phyloP scores from a whole-genome alignment of 2,113 vertebrate genomes.

The Porphyrio hochstetteri region DNA sequence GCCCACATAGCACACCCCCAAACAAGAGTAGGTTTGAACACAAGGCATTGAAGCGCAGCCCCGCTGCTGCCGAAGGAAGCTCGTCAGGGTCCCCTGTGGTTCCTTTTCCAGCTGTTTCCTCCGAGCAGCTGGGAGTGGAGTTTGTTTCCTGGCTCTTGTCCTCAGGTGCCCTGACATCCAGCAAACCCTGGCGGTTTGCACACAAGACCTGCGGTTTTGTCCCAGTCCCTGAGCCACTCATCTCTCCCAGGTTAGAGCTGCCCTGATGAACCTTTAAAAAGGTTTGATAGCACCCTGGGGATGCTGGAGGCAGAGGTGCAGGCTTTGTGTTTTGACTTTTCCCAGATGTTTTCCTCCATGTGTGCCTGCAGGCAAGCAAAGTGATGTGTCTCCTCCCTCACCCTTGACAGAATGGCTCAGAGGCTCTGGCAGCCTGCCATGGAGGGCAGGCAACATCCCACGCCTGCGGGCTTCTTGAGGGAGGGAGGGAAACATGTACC shows the following conservation, averaged over 20 bases:
- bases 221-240: background rate
- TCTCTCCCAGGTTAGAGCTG: background rate
- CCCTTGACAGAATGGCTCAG: background rate
- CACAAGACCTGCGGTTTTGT: background rate
- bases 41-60: rapidly evolving
- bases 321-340: background rate
- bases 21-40: background rate
- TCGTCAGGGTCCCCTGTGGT: background rate
- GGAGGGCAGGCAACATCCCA: background rate
- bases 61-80: background rate
- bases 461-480: background rate
- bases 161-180: background rate
- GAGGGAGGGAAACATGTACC: background rate
- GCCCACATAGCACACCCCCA: rapidly evolving
- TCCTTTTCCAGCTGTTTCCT: constrained; percentile 9
- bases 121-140: background rate
- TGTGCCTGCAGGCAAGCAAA: background rate
- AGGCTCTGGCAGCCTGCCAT: background rate
- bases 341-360: background rate
- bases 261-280: background rate
- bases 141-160: background rate
- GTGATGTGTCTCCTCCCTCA: background rate
- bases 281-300: too few relatives aligned
- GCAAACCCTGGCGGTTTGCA: background rate
- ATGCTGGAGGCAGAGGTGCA: background rate